Base-by-base conservation (phyloP, 1,140 invertebrate species). In the Zaprionus camerounensis region DNA sequence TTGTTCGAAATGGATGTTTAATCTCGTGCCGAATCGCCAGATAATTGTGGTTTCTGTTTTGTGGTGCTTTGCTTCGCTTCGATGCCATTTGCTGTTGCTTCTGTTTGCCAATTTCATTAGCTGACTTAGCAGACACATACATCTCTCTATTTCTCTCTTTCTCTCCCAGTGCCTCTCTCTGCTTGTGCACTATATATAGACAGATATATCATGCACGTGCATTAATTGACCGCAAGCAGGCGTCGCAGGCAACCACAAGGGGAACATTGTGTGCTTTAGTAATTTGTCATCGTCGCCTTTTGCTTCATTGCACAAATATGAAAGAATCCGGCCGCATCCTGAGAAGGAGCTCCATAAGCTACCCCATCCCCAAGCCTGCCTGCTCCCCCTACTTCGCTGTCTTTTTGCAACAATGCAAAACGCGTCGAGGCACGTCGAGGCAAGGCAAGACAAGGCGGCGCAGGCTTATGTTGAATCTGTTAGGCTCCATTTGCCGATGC, bases 211-310 rank as follows among this genome's bases (percentile, higher is more conserved):
- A 51, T 62, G 24, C 26, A 67, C 41, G 31, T 38, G 46, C 58
- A 41, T 53, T 55, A 57, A 44, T 41, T 63, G 58, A 53, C 31
- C 46, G 22, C 34, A 70, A 62, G 46, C 20, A 49, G 44, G 44
- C n/a, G 17, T 9, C 11, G 44, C 7, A 49, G 44, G 49, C 17
- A 34, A 22, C 62, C 20, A 13, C 57, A 34, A 4, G 11, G 9
- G 44, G n/a, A 31, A 20, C 17, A 6, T 22, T 24, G 20, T 38
- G 20, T 36, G 31, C 28, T 26, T 68, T 13, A 22, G 28, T 26
- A 46, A 69, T 66, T 56, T 66, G 53, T 56, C 36, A 66, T 66
- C 53, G 53, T 56, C 53, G 64, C 34, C 17, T 53, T 49, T 63
- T 44, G 26, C 20, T 44, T 20, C 13, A 49, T 58, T 58, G 26